A percentile compares a stretch with the other conserved stretches of the same genome.
phyloP scores from a whole-genome alignment of 1,140 invertebrate species.

The Pseudomyrmex flavicornis region DNA sequence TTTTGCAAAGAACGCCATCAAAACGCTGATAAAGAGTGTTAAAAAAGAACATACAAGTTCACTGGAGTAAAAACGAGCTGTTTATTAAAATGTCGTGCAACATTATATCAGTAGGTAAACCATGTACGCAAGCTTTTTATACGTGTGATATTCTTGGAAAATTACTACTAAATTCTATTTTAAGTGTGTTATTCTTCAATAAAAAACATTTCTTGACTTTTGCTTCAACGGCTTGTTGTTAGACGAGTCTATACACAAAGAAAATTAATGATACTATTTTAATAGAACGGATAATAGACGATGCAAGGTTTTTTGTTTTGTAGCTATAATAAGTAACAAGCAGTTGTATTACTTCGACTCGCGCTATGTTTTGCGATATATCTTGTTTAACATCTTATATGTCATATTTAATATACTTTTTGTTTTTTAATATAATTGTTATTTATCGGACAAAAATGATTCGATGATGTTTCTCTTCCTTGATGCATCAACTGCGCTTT shows the following conservation, averaged over 20 bases:
- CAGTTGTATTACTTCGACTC: not conserved
- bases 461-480: not conserved
- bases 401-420: not conserved
- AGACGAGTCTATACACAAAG: constrained; percentile 10
- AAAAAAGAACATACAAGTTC: not conserved
- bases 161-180: not conserved
- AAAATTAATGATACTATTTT: constrained; percentile 22
- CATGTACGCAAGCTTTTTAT: not conserved
- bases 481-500: not conserved
- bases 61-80: not conserved
- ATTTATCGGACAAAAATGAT: not conserved
- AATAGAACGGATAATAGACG: not conserved
- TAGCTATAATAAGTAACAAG: too few species aligned
- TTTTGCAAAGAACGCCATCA: not conserved
- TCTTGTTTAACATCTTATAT: not conserved
- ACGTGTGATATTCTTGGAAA: not conserved
- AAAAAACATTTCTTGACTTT: not conserved
- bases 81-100: not conserved
- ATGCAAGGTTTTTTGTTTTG: not conserved
- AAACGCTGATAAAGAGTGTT: not conserved
- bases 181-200: not conserved
- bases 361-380: not conserved
- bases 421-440: not conserved
- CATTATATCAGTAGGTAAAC: not conserved
- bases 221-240: not conserved